Base-by-base conservation (phyloP, 1,140 invertebrate species). In the Watersipora subatra region DNA sequence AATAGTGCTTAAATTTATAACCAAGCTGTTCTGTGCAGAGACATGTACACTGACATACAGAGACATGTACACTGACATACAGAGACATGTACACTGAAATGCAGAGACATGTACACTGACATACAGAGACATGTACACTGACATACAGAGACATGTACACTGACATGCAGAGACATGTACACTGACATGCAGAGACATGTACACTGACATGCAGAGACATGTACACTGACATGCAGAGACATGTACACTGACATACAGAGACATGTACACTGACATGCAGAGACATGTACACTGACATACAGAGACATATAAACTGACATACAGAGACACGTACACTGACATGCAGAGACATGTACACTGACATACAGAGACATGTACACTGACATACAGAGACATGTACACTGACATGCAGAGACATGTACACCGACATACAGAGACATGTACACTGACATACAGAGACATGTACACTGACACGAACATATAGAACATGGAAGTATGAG, bases 361-460 rank as follows among this genome's bases (percentile, higher is more conserved):
- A 68, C 64, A 68, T 26, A 68, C 57, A 66, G 22, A 68, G 28
- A 68, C 24, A 66, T 30, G 62, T 24, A 68, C 20, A 68, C 58
- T 65, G n/a, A 68, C 57, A 62, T 57, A 65, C 57, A 65, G 17
- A 65, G 57, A 65, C 56, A 67, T 1, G 61, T 57, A 61, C 28
- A 65, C 28, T 63, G 20, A 63, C 61, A 66, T 19, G 63, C 61
- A 66, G 20, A 66, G 22, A 67, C 30, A 65, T 58, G 61, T 34
- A 65, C 56, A 66, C 63, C 65, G 55, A 34, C 28, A 65, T 57
- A 61, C 57, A 65, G 17, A 64, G 27, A 67, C 46, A 65, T 0
- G 64, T 27, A 65, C 30, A 67, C 34, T 56, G 24, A 64, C 30
- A 61, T 28, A 67, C 27, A 58, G 20, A 65, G 26, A 59, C 58